Evolutionary conservation across 2,888 invertebrate species (phyloP).

Genomic region (Eupithecia subumbrata): DNA sequence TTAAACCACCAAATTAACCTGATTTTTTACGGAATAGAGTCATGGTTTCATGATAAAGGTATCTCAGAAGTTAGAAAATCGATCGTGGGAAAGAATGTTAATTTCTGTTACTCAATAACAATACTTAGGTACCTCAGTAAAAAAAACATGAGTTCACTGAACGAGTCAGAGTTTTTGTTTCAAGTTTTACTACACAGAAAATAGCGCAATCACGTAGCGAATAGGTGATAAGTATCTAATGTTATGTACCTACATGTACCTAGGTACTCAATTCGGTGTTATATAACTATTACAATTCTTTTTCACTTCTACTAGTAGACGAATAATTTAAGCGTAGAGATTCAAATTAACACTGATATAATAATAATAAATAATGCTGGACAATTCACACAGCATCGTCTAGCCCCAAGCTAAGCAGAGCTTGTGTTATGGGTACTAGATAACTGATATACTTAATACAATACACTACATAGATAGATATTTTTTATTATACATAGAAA

Average conservation of each 20-base stretch:
- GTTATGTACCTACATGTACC: background rate
- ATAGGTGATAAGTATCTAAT: background rate
- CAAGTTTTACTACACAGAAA: background rate
- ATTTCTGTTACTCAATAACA: conserved; percentile 4
- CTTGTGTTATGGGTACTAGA: too few relatives aligned
- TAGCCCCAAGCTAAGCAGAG: too few relatives aligned
- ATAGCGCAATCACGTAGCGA: background rate
- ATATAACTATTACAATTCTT: background rate
- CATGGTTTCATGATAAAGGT: background rate
- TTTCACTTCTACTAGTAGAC: too few relatives aligned
- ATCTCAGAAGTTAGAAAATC: background rate
- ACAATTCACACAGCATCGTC: too few relatives aligned
- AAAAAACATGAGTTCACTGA: background rate
- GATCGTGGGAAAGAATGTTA: conserved; percentile 4
- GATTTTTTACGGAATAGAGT: background rate
- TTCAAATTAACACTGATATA: too few relatives aligned
- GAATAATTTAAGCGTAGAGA: too few relatives aligned
- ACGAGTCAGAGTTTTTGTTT: background rate
- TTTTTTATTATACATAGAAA: too few relatives aligned
- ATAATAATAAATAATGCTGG: too few relatives aligned
- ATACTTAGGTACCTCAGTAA: background rate
- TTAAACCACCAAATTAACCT: background rate
- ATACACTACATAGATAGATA: too few relatives aligned
- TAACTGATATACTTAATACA: too few relatives aligned
- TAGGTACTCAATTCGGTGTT: background rate